Base-by-base conservation (phyloP, 2,797 vertebrate genomes). In the Aeoliscus strigatus region DNA sequence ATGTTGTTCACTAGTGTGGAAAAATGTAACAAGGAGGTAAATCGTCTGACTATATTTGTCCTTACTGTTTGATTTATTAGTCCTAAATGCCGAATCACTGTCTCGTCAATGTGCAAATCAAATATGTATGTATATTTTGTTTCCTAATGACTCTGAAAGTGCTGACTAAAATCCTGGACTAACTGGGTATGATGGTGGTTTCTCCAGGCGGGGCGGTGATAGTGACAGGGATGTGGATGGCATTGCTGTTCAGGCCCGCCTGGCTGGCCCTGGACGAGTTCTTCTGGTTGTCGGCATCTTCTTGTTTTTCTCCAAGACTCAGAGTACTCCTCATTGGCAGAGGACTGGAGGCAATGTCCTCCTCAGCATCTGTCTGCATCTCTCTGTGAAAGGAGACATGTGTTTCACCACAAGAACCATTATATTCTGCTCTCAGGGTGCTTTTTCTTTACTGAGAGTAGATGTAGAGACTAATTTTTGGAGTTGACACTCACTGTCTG, bases 251-350 rank as follows among this genome's bases (percentile, higher is more conserved):
- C 12, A 81, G 68, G 26, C 75, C 81, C 0, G 74, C 82, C 62
- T 90, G 88, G 17, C 88, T 88, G 73, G 91, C 92, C 32, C 91
- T 84, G 1, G 87, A 92, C 58, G 92, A 93, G 0, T 98, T 99
- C 68, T 90, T 94, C 80, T 94, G 92, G 78, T 99, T 98, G 77
- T 99, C 95, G 0, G 89, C 92, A 1, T 97, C 94, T 64, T 96
- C 96, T 0, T 93, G 92, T 52, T 96, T 94, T 27, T 94, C 93
- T 24, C 61, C 75, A 0, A 69, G 60, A 17, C 66, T 78, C 44
- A 73, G 25, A 54, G 34, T 67, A 23, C 67, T 63, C 9, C 3
- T 39, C 66, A 0, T 86, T 14, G 81, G 86, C 30, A 84, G 57
- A 5, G 90, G 71, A 42, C 81, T 88, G 12, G 66, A 70, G 24